phyloP scores from a whole-genome alignment of 2,113 vertebrate genomes.

The Phyllostomus hastatus region DNA sequence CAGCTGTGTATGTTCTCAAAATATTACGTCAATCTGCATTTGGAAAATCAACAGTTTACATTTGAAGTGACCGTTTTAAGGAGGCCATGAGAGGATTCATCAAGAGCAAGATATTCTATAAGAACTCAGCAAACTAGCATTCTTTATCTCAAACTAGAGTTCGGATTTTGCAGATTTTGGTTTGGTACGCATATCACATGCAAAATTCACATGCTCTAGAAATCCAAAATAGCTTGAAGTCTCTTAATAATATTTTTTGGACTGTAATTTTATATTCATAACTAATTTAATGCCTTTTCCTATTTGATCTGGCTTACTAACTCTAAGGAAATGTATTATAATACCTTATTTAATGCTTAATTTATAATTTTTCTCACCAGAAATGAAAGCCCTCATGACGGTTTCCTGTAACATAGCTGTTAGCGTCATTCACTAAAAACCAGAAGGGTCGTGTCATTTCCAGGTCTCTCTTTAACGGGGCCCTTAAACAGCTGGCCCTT shows the following conservation, averaged over 20 bases:
- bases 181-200: rapidly evolving
- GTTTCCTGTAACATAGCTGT: background rate
- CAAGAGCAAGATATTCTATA: background rate
- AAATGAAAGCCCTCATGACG: background rate
- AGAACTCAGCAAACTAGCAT: background rate
- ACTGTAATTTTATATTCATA: conserved; percentile 44
- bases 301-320: conserved; percentile 45
- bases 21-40: conserved; percentile 6
- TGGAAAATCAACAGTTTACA: background rate
- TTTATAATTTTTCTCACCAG: conserved; percentile 36
- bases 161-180: background rate
- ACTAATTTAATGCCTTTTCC: conserved; percentile 9
- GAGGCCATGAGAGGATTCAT: background rate
- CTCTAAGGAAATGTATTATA: conserved; percentile 41
- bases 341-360: background rate
- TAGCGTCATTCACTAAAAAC: background rate
- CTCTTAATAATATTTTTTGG: background rate
- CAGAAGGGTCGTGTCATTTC: background rate
- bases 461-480: background rate
- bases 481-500: background rate
- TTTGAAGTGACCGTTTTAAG: background rate
- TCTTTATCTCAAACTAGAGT: background rate
- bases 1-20: background rate
- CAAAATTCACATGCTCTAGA: background rate
- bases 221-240: background rate